Base-by-base conservation (phyloP, 2,797 vertebrate genomes). In the Percopsis omiscomaycus region DNA sequence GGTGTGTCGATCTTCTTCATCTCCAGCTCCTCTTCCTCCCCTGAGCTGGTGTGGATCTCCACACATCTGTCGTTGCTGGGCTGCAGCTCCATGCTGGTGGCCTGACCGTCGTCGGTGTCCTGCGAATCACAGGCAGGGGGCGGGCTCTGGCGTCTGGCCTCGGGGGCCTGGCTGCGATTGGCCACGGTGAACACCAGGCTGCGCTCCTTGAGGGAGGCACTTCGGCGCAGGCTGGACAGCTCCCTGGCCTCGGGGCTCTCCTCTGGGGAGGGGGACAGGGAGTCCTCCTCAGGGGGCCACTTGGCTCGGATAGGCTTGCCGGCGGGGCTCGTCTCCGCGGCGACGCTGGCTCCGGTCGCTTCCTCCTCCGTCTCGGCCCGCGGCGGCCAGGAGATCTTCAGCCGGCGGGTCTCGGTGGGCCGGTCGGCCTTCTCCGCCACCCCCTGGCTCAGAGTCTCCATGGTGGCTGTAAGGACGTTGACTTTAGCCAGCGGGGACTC, bases 341-440 rank as follows among this genome's bases (percentile, higher is more conserved):
- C 93, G 94, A 94, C 56, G 93, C 95, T 45, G 93, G 93, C 2
- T 4, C 1, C n/a, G 32, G 14, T 0, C 22, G 61, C 11, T 4
- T 9, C 28, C 0, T 85, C 90, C 3, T 91, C 91, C 5, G 91
- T 89, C 45, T 86, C 89, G 0, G 79, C 63, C 3, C 64, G 92
- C 0, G 97, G 97, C 0, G 97, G 97, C 97, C 97, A 99, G 72
- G 95, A 95, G 5, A 98, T 97, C 68, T 92, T 94, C 55, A 98
- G 86, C 76, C 95, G 92, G 66, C 95, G 94, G 0, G 94, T 93
- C 80, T 98, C 97, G 0, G 92, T 71, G 0, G 93, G 94, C 55
- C 86, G 93, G 58, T 97, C 95, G 1, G 85, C 80, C 69, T 77
- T 90, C 71, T 92, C 92, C 0, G 73, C 2, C 0, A 70, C 64